Evolutionary conservation across 2,113 vertebrate species (phyloP), one percentile per base, ranked within the genome.

Genomic region (Corydoras sp.): DNA sequence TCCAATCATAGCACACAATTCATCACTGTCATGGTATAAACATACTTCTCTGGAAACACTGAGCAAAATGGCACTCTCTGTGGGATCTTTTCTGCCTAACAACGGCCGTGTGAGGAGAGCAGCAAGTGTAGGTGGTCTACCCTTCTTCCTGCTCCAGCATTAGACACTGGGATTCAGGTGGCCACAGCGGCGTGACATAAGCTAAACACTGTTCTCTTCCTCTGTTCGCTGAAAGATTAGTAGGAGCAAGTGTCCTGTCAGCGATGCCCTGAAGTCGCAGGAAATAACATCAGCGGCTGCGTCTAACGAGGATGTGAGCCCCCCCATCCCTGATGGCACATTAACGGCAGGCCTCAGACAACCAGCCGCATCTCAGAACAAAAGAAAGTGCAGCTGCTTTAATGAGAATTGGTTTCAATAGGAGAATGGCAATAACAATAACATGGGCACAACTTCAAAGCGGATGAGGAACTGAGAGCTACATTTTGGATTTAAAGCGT

Each of bases 241-340:
- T 77, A n/a, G 74, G 64, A 78, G 72, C 70, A 75, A 81, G 69
- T 78, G 72, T 81, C 74, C 82, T 69, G 76, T 72, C 35, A 53
- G 68, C 62, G 56, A 70, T 71, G 65, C 61, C 73, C 64, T 53
- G 74, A 58, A 82, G 65, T 73, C 84, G 80, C 83, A 87, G 90
- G 90, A 90, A 90, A 84, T 77, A 76, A 76, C 81, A 80, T 82
- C 77, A 81, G 82, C 56, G 65, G 76, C 79, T 58, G 80, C 86
- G 85, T 89, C 87, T 89, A 85, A 80, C 69, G 65, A 89, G 90
- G 90, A 91, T 88, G 85, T 88, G 84, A 88, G 85, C 72, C 80
- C 78, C 73, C 73, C 87, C 75, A 43, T 43, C 35, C 35, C 35
- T 43, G 87, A 89, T 90, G 88, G 87, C 88, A 90, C 88, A 91